These are phyloP conservation scores for Mesembrinibis cayennensis DNA, from an alignment of 2,113 vertebrate genomes.

Conservation along the genomic window DNA sequence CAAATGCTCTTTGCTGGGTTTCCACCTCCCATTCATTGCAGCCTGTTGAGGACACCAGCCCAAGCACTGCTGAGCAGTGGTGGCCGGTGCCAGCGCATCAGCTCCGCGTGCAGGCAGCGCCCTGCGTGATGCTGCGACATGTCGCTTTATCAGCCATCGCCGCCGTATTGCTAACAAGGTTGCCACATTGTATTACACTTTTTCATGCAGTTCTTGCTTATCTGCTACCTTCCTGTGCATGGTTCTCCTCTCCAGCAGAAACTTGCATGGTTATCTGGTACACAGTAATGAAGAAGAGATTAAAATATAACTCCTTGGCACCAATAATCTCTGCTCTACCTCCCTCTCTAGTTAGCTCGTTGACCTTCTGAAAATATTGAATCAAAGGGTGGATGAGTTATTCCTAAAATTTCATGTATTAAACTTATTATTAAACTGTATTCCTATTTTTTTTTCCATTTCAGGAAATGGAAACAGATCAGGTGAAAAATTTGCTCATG, in stretches of 20 bases:
- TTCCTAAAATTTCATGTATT: not conserved
- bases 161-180: accelerated
- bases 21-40: not conserved
- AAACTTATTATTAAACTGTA: not conserved
- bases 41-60: not conserved
- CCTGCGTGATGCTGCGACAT: not conserved
- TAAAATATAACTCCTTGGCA: not conserved
- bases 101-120: not conserved
- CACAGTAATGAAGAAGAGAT: not conserved
- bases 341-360: not conserved
- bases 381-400: not conserved
- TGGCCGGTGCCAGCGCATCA: not conserved
- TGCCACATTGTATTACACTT: not conserved
- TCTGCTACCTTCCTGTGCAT: not conserved
- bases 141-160: not conserved
- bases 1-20: not conserved
- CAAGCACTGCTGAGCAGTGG: not conserved
- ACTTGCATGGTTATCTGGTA: not conserved
- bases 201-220: not conserved
- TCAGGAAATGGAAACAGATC: not conserved
- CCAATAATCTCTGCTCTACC: not conserved
- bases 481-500: not conserved
- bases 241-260: not conserved
- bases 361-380: not conserved
- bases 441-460: not conserved